Evolutionary conservation across 1,140 invertebrate species (phyloP), one percentile per base, ranked within the genome.

Genomic region (Rhysida immarginata): DNA sequence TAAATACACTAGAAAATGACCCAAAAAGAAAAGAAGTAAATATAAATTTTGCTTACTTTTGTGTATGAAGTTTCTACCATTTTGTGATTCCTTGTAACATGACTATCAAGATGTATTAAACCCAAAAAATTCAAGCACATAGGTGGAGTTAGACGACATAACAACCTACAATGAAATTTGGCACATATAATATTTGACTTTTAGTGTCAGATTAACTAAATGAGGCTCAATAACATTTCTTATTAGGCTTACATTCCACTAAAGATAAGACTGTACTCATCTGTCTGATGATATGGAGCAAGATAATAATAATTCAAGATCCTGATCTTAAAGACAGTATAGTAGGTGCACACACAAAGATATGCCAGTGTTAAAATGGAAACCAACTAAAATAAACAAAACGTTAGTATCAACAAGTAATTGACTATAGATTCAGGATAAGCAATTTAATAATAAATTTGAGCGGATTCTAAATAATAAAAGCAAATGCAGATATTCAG

Each of bases 121-220:
- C 94, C 90, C 14, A 99, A 77, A 67, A 98, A 99, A 71, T 99
- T 99, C 3, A 99, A 78, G 74, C 96, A 99, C 76, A 99, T 83
- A 2, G 96, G 95, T 0, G 96, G 93, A 2, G 96, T 99, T 5
- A 99, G 75, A 18, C 96, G 83, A 68, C 93, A 98, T 8, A 98
- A 76, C 77, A 98, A 83, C 70, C 92, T 96, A 50, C 1, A 55
- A 46, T 35, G 16, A 35, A 16, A 35, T 35, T 35, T 35, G 29
- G 5, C 16, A 35, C 29, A n/a, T n/a, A n/a, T n/a, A n/a, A n/a
- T n/a, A n/a, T n/a, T n/a, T n/a, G n/a, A n/a, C n/a, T n/a, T n/a
- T n/a, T n/a, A n/a, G n/a, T n/a, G n/a, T n/a, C n/a, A n/a, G n/a
- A n/a, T n/a, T n/a, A n/a, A 35, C 16, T 35, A 35, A 35, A 35